Conservation (phyloP, 2,797 vertebrate species). For the Oceanodroma leucorhoa region DNA sequence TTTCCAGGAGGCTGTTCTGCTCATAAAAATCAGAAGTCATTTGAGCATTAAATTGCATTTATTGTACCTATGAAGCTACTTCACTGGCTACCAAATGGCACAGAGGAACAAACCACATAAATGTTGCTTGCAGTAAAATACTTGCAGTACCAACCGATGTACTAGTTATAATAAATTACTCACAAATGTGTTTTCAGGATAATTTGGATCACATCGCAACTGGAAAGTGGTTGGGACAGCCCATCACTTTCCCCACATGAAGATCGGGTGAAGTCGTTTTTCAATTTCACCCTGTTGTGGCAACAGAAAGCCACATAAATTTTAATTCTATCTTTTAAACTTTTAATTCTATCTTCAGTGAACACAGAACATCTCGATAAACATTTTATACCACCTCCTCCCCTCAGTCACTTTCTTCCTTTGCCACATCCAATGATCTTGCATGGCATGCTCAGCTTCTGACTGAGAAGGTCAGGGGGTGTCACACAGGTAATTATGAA, state of each 20-base stretch:
- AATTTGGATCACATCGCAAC: not conserved
- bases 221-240: not conserved
- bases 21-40: not conserved
- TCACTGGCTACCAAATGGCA: not conserved
- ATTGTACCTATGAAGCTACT: not conserved
- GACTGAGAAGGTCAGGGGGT: not conserved
- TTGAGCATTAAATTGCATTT: not conserved
- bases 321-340: not conserved
- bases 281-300: not conserved
- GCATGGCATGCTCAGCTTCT: not conserved
- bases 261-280: not conserved
- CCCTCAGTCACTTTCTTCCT: not conserved
- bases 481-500: not conserved
- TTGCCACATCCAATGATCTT: not conserved
- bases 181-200: not conserved
- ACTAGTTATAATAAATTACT: not conserved
- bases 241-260: not conserved
- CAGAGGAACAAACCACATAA: not conserved
- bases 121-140: not conserved
- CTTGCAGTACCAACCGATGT: not conserved
- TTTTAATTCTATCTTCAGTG: not conserved
- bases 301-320: not conserved
- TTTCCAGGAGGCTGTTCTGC: not conserved
- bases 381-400: not conserved
- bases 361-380: not conserved